Percentiles rank a stretch among this genome's conserved stretches.
These are phyloP conservation scores for Lichenostomus cassidix DNA, from an alignment of 2,113 vertebrate species.

Conservation along the genomic window DNA sequence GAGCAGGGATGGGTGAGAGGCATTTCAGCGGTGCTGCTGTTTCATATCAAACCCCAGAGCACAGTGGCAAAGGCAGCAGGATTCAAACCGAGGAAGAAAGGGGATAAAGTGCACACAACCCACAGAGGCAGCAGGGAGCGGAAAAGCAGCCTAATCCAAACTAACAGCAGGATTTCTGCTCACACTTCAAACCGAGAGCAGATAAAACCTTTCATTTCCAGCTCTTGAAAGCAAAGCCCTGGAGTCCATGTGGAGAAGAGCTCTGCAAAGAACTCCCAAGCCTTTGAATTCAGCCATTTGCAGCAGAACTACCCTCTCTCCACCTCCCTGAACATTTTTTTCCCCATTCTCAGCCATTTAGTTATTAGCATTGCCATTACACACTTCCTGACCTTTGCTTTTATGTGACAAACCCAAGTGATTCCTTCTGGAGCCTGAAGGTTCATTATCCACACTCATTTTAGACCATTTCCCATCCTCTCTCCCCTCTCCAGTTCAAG, in stretches of 20 bases:
- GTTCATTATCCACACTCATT: not conserved
- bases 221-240: slow-evolving; percentile 36
- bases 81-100: not conserved
- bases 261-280: not conserved
- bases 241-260: not conserved
- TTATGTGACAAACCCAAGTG: not conserved
- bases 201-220: slow-evolving; percentile 33
- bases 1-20: not conserved
- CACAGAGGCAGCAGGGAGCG: not conserved
- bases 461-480: not conserved
- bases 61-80: not conserved
- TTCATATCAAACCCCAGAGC: not conserved
- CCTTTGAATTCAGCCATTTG: slow-evolving; percentile 29
- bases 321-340: not conserved
- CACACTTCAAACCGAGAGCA: slow-evolving; percentile 7
- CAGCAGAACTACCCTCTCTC: not conserved
- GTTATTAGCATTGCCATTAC: not conserved
- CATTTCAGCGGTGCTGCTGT: not conserved
- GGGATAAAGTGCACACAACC: not conserved
- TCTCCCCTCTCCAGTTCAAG: not conserved
- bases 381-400: slow-evolving; percentile 8
- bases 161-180: slow-evolving; percentile 51
- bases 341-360: not conserved
- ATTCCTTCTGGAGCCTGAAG: not conserved
- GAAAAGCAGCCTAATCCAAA: slow-evolving; percentile 44